A percentile compares a stretch with the other conserved stretches of the same genome.
phyloP scores from a whole-genome alignment of 2,113 vertebrate species.

The Murina feae region DNA sequence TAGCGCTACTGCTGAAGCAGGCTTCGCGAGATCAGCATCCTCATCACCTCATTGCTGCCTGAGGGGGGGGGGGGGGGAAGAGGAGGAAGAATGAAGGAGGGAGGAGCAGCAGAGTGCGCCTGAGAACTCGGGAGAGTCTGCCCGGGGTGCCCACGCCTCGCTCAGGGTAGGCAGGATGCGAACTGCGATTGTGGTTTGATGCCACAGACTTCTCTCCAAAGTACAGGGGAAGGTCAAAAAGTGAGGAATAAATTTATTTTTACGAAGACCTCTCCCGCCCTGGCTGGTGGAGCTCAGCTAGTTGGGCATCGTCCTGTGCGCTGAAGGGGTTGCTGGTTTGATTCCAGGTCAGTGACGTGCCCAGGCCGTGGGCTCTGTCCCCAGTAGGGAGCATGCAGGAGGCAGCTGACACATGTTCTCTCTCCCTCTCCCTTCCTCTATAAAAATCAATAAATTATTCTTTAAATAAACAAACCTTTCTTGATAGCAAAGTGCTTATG shows the following conservation, averaged over 20 bases:
- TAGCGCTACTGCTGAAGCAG: background rate
- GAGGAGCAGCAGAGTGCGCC: background rate
- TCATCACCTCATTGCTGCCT: constrained; percentile 82
- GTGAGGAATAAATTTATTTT: background rate
- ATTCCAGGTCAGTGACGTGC: too few species aligned
- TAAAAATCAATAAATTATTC: too few species aligned
- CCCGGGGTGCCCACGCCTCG: background rate
- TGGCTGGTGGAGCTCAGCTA: too few species aligned
- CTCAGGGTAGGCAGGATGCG: background rate
- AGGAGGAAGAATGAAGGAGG: background rate
- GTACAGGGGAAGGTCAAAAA: background rate
- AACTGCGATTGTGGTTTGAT: background rate
- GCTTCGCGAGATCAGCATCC: too few species aligned
- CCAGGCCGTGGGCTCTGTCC: too few species aligned
- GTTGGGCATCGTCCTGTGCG: too few species aligned
- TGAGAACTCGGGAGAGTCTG: background rate
- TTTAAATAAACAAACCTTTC: background rate
- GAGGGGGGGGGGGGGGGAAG: too few species aligned
- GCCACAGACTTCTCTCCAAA: background rate
- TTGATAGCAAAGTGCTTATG: background rate
- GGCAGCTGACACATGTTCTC: too few species aligned
- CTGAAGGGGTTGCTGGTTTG: too few species aligned
- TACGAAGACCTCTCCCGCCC: background rate
- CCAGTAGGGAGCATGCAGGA: too few species aligned
- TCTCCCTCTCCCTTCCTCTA: too few species aligned